Evolutionary conservation across 2,797 vertebrate genomes (phyloP).

Genomic region (Triplophysa bombifrons): DNA sequence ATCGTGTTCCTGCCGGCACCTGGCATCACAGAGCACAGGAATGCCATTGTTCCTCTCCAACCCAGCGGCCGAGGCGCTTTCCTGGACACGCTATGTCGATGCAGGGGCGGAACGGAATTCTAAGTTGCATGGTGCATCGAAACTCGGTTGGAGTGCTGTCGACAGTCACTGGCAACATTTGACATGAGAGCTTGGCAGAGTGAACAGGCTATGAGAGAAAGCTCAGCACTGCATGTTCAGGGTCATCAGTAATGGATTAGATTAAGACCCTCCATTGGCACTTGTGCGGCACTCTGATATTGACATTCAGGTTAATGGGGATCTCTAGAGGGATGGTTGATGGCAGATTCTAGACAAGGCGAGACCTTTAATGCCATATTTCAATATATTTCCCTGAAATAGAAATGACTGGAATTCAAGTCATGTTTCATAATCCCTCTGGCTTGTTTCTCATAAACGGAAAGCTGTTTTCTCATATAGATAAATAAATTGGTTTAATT

Average conservation of each 20-base stretch:
- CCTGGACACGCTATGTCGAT: constrained; percentile 17
- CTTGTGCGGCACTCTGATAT: constrained; percentile 23
- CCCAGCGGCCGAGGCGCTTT: constrained; percentile 65
- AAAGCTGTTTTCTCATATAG: constrained; percentile 6
- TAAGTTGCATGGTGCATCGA: constrained; percentile 1
- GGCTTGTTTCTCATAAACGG: not conserved
- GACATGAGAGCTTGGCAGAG: constrained; percentile 13
- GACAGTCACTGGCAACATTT: constrained; percentile 13
- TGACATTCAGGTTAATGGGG: constrained; percentile 29
- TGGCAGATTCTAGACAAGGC: constrained; percentile 10
- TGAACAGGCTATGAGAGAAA: not conserved
- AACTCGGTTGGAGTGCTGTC: constrained; percentile 10
- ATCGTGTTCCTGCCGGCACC: constrained; percentile 83
- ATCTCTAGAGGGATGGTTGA: constrained; percentile 11
- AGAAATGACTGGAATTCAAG: constrained; percentile 8
- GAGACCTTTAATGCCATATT: constrained; percentile 21
- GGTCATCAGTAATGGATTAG: constrained; percentile 26
- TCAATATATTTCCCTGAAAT: constrained; percentile 12
- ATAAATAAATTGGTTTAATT: not conserved
- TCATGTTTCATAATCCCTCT: not conserved
- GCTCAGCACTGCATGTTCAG: not conserved
- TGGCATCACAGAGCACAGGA: constrained; percentile 80
- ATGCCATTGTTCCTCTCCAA: constrained; percentile 79
- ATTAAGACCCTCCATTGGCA: constrained; percentile 20
- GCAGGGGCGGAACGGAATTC: constrained; percentile 30